Conservation (phyloP, 2,797 vertebrate genomes). For the Adelosebastes latens region DNA sequence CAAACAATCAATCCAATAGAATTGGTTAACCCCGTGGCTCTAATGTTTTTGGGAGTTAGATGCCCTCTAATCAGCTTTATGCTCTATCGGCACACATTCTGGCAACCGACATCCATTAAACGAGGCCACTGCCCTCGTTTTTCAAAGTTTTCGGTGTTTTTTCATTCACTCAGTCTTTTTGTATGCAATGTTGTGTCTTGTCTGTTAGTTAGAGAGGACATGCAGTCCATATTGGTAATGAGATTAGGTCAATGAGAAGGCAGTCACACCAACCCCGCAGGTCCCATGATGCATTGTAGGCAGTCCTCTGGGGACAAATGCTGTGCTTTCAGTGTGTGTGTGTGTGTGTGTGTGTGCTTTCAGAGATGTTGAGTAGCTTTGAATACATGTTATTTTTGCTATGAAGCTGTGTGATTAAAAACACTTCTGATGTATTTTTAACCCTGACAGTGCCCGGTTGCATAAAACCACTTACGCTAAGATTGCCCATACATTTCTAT, state of each 20-base stretch:
- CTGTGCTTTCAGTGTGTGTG: not conserved
- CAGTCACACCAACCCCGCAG: conserved; percentile 26
- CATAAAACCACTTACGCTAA: not conserved
- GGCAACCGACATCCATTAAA: conserved; percentile 85
- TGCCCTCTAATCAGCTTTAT: conserved; percentile 86
- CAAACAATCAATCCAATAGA: conserved; percentile 69
- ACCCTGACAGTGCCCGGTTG: not conserved
- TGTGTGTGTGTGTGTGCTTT: not conserved
- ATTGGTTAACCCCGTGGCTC: conserved; percentile 77
- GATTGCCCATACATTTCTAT: not conserved
- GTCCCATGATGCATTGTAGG: conserved; percentile 53
- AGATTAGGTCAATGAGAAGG: conserved; percentile 50
- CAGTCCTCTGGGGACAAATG: not conserved
- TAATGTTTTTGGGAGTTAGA: conserved; percentile 83
- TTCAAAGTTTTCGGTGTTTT: conserved; percentile 22
- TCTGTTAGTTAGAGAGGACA: conserved; percentile 47
- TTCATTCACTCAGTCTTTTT: conserved; percentile 40
- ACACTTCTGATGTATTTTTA: not conserved
- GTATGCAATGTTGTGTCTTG: conserved; percentile 33
- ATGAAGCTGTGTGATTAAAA: not conserved
- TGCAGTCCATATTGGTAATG: conserved; percentile 55
- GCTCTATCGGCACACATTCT: conserved; percentile 86
- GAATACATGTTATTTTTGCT: not conserved
- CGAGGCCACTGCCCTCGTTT: conserved; percentile 30
- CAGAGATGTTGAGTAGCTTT: not conserved